Conservation (phyloP, 2,113 vertebrate species). For the Scytalopus superciliaris region DNA sequence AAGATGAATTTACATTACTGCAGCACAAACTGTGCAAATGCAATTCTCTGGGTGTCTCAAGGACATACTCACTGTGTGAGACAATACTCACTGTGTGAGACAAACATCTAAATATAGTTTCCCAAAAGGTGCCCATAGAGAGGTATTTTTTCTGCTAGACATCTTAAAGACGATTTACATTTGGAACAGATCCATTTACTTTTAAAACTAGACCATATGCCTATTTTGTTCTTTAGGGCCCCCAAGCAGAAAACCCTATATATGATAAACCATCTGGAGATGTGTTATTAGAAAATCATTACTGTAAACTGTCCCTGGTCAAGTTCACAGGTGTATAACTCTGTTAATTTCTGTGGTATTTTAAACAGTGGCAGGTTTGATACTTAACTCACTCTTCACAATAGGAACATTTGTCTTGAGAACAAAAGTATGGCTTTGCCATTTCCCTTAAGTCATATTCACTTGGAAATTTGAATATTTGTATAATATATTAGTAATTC, state of each 20-base stretch:
- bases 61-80: not conserved
- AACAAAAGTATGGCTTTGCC: not conserved
- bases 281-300: conserved; percentile 9
- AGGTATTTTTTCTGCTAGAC: not conserved
- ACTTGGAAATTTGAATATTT: not conserved
- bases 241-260: not conserved
- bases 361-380: not conserved
- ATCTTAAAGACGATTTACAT: not conserved
- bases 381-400: not conserved
- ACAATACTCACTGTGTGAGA: not conserved
- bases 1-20: not conserved
- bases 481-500: not conserved
- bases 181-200: conserved; percentile 2
- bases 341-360: conserved; percentile 21
- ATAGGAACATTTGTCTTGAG: not conserved
- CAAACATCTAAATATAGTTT: not conserved
- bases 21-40: not conserved
- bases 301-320: not conserved
- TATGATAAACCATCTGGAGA: conserved; percentile 30
- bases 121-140: not conserved
- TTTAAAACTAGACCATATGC: not conserved
- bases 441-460: not conserved
- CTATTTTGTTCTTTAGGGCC: not conserved
- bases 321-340: conserved; percentile 9
- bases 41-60: not conserved